Percentiles rank a stretch among this genome's conserved stretches.
Evolutionary conservation across 1,140 invertebrate genomes (phyloP).

Genomic region (Muscidifurax raptorellus): DNA sequence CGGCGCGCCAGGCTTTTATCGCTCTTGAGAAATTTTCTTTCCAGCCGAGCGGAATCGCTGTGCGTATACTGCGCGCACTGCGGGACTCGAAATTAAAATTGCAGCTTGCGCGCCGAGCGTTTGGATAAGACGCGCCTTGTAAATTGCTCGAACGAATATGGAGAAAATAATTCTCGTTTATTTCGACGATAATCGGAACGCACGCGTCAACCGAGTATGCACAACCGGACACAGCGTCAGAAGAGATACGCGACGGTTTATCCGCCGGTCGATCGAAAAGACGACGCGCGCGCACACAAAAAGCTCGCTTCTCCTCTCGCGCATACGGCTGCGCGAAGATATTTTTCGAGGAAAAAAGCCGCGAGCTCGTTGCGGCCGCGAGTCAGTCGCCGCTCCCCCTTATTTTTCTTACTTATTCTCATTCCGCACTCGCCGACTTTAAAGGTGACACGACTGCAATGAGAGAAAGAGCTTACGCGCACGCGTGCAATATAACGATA

Average conservation of each 20-base stretch:
- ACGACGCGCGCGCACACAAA: background rate
- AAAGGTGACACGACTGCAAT: conserved; percentile 6
- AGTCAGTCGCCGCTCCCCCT: conserved; percentile 7
- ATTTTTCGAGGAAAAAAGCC: background rate
- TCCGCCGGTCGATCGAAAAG: background rate
- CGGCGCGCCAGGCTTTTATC: conserved; percentile 37
- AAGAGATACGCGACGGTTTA: background rate
- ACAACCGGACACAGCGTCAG: no score
- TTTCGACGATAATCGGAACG: no score
- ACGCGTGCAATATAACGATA: background rate
- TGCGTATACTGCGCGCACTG: background rate
- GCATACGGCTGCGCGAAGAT: background rate
- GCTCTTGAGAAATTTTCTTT: conserved; percentile 32
- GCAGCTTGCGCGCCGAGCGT: conserved; percentile 1
- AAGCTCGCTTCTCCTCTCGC: background rate
- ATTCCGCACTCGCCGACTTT: conserved; percentile 25
- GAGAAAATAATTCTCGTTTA: no score
- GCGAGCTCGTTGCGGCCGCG: background rate
- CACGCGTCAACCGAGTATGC: no score
- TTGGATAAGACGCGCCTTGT: background rate
- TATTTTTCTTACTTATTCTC: conserved; percentile 18
- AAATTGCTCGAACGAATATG: no score
- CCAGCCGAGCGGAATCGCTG: background rate
- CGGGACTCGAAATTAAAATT: conserved; percentile 9
- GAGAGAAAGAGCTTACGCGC: background rate